Evolutionary conservation across 2,888 invertebrate species (phyloP), one percentile per base, ranked within the genome.

Genomic region (Andrena hattorfiana): DNA sequence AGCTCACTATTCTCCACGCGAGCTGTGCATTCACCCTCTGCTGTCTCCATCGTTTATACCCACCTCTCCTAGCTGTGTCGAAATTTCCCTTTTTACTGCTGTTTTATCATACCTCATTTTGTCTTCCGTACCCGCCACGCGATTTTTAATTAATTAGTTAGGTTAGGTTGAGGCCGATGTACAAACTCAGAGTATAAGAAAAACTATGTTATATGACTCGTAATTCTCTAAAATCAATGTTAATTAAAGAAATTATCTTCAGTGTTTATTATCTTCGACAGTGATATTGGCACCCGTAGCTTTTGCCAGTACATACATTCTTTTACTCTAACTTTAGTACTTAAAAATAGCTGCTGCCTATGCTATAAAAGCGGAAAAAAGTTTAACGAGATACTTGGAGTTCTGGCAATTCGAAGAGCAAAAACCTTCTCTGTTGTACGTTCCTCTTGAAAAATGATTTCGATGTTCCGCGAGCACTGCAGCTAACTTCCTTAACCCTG

Each of bases 1-100:
- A 49, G 73, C 23, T 26, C 69, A 5, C 56, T 62, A 59, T 81
- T 56, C 63, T 71, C 63, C 28, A 20, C 23, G 26, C 26, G 16
- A 70, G 48, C 51, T 30, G 13, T 42, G 56, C 23, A 56, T 13
- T 56, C 23, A 56, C 56, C 23, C 23, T 56, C 56, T 20, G 56
- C 26, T 23, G 23, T 10, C 23, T 56, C 10, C 56, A 26, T 56
- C 23, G 1, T 26, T 26, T 56, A 26, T 56, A 23, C 3, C 56
- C 23, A 54, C 20, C 2, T 10, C 7, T 10, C 23, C 56, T 26
- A 26, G 56, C 23, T 56, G 26, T 10, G 23, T 4, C 56, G 20
- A 42, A 42, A 42, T 56, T 13, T 51, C 8, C 51, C 23, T 26
- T 56, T 20, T 23, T 56, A 56, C 3, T 16, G 13, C 42, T 42